Percentiles rank a stretch among this genome's conserved stretches.
Evolutionary conservation across 2,888 invertebrate genomes (phyloP).

Genomic region (Eupsilia transversa): DNA sequence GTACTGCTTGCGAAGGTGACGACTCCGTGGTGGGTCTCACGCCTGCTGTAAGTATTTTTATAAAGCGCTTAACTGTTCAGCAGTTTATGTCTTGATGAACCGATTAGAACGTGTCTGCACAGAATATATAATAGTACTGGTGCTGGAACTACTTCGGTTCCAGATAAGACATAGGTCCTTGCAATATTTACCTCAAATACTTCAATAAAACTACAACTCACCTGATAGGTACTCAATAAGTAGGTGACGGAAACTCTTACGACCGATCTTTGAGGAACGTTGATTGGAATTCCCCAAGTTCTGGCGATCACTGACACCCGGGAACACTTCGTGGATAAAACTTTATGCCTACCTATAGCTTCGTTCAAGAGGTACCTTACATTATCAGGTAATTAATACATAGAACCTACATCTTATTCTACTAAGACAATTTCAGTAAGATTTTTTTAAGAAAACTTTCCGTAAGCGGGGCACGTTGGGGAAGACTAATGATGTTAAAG

Average conservation of each 20-base stretch:
- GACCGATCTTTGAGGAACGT: constrained; percentile 29
- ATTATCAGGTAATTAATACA: not conserved
- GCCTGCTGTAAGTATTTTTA: not conserved
- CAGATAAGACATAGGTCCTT: not conserved
- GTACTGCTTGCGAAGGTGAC: not conserved
- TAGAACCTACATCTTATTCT: not conserved
- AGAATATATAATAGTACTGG: too few species aligned
- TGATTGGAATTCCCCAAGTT: constrained; percentile 62
- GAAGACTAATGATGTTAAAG: too few species aligned
- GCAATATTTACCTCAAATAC: not conserved
- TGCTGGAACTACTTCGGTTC: not conserved
- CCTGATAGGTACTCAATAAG: not conserved
- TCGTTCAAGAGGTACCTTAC: not conserved
- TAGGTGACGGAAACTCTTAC: constrained; percentile 3
- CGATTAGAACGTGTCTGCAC: not conserved
- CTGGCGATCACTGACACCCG: constrained; percentile 7
- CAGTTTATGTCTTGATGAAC: not conserved
- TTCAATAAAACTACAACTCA: not conserved
- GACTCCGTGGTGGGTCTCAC: too few species aligned
- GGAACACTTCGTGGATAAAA: constrained; percentile 4
- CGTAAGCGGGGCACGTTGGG: not conserved
- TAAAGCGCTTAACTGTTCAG: not conserved
- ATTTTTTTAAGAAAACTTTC: not conserved
- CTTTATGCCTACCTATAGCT: not conserved
- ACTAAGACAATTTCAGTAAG: too few species aligned